Evolutionary conservation across 2,797 vertebrate genomes (phyloP), one percentile per base, ranked within the genome.

Genomic region (Sebastes trivittatus): DNA sequence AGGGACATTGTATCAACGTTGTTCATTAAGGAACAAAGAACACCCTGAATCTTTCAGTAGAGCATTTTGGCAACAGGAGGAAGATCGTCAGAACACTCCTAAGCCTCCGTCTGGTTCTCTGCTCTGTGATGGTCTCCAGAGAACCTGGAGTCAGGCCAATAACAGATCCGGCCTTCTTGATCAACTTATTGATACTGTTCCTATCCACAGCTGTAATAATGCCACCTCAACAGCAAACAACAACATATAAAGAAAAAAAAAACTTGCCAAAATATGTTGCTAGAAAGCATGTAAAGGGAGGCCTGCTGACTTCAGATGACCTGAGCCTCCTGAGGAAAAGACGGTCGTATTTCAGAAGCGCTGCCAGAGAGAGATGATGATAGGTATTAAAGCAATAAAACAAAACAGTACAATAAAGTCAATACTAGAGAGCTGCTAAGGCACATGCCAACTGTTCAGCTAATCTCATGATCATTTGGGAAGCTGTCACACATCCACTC

Each of bases 391-490:
- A 71, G 29, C 25, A 75, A 75, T 58, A 60, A 75, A 52, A 69
- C 13, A 52, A 58, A 70, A 66, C 60, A 42, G 56, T 36, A 11
- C 11, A 68, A 25, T 55, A 42, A 29, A 70, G 46, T 75, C 71
- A 75, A 58, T 42, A 62, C n/a, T 22, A 46, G 42, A 60, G 55
- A 58, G 64, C 32, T 49, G 36, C 9, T 54, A 8, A 68, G 25
- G 36, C 38, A 25, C 59, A n/a, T 7, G 27, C 74, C 75, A 78
- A 76, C 59, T 81, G 78, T 61, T 77, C 30, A 63, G 42, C 64
- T 84, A 63, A 65, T 69, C 52, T 62, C 29, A 7, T 49, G 56
- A 60, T 68, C 72, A 62, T 63, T 32, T 55, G 42, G 32, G 64
- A 58, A 58, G 9, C 42, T 49, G 55, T 34, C 60, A 62, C 55